Percentiles rank a stretch among this genome's conserved stretches.
Evolutionary conservation across 2,797 vertebrate species (phyloP).

Genomic region (Typhlichthys subterraneus): DNA sequence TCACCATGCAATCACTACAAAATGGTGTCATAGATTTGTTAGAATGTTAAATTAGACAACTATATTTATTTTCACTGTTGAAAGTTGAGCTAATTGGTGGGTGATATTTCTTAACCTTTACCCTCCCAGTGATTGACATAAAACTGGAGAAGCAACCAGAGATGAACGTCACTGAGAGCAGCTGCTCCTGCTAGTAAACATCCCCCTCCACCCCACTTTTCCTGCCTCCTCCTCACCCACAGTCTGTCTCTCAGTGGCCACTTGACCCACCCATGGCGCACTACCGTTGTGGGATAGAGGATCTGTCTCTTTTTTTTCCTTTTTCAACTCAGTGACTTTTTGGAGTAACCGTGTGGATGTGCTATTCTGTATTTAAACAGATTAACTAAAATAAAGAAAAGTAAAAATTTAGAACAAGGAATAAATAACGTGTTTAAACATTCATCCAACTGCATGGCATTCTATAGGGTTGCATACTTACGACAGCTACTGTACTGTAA

Average conservation of each 20-base stretch:
- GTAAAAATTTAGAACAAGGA: conserved; percentile 63
- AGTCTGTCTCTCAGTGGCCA: conserved; percentile 83
- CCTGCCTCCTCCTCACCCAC: conserved; percentile 67
- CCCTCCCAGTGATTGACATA: conserved; percentile 87
- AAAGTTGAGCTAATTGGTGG: conserved; percentile 13
- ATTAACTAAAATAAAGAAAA: conserved; percentile 59
- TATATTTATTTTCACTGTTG: no score
- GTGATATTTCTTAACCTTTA: conserved; percentile 72
- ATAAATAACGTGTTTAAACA: conserved; percentile 67
- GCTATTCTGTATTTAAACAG: conserved; percentile 80
- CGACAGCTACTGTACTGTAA: conserved; percentile 66
- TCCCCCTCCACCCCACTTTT: conserved; percentile 39
- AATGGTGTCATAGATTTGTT: no score
- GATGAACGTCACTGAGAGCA: conserved; percentile 90
- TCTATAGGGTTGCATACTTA: conserved; percentile 85
- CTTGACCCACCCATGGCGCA: conserved; percentile 71
- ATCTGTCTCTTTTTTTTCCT: conserved; percentile 64
- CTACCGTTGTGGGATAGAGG: conserved; percentile 74
- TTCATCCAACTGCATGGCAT: conserved; percentile 91
- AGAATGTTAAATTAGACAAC: no score
- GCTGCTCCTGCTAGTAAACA: conserved; percentile 89
- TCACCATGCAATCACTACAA: no score
- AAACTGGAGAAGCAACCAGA: conserved; percentile 90
- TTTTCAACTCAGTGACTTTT: conserved; percentile 84
- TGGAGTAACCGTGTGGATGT: conserved; percentile 85